Evolutionary conservation across 2,113 vertebrate species (phyloP), one percentile per base, ranked within the genome.

Genomic region (Ailurus styani): DNA sequence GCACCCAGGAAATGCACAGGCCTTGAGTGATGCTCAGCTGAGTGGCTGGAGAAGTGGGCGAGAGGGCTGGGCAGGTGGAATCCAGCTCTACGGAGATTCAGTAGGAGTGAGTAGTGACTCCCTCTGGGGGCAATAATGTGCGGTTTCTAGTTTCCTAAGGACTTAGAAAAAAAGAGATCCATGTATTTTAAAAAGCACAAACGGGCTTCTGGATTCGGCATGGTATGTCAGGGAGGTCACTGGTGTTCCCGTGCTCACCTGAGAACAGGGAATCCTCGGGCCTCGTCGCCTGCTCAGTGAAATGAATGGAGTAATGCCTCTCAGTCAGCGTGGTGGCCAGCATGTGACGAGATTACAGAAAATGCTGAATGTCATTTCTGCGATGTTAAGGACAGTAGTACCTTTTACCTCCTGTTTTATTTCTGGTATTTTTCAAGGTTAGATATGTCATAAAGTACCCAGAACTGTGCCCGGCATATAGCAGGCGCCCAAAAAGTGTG

Each of bases 1-100:
- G 18, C 83, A n/a, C n/a, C n/a, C n/a, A n/a, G n/a, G n/a, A n/a
- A n/a, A n/a, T n/a, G n/a, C n/a, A n/a, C n/a, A n/a, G n/a, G n/a
- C n/a, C n/a, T n/a, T n/a, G n/a, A n/a, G n/a, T n/a, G n/a, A n/a
- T n/a, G n/a, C n/a, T n/a, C n/a, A n/a, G 42, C 29, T 0, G 27
- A 14, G 18, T 6, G 18, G 18, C 31, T 31, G 37, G 52, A 88
- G 27, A 34, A 13, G 11, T 47, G 86, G 37, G 10, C 0, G 1
- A 0, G 2, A 34, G 29, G 86, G 37, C 0, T 0, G 18, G 29
- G 68, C 42, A 8, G 68, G 52, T 7, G 14, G 37, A 31, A 21
- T 31, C 50, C 27, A 73, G 25, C 6, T 15, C 86, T 72, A 27
- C 5, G 0, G 13, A 13, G 68, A 42, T 31, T 42, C 50, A 1